Evolutionary conservation across 2,113 vertebrate species (phyloP), one percentile per base, ranked within the genome.

Genomic region (Opisthocomus hoazin): DNA sequence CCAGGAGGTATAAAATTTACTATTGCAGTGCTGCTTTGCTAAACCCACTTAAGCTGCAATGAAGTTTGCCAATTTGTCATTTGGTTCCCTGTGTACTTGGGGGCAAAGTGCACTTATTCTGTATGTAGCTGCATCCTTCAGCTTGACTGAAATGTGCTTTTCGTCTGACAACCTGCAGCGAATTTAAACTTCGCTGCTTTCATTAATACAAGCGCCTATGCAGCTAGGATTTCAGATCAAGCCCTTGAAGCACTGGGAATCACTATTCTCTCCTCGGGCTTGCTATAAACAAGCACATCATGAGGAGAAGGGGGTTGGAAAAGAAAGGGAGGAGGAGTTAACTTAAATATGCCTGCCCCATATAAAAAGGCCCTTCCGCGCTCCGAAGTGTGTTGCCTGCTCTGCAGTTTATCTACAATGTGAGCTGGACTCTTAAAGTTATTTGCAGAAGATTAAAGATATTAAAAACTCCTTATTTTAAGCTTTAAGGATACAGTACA

Each of bases 221-320:
- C 70, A 93, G 70, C 54, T 18, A 69, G 74, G 96, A 83, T 90
- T 94, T 91, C 50, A 93, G 48, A 97, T 76, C 36, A 96, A 94
- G 81, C 12, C 53, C 34, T 73, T 36, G 10, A 65, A 76, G 65
- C 57, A 34, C 0, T 76, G 45, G 57, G 56, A 81, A 87, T 81
- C 68, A 50, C 63, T 60, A 53, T 65, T 53, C 30, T 71, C 34
- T 81, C 65, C 51, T 79, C 2, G 0, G 23, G 15, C 36, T 82
- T 84, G 30, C 48, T 57, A 57, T 30, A 78, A 93, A 84, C 58
- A 91, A 87, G 36, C 11, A 80, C 26, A 87, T 78, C n/a, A 37
- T 26, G n/a, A 89, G 50, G 50, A 77, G 69, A 45, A 46, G 24
- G 12, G 70, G 15, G 14, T 50, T 50, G 11, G 46, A 88, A 81